Conservation (phyloP, 2,888 invertebrate species). For the Epiblema foenella region DNA sequence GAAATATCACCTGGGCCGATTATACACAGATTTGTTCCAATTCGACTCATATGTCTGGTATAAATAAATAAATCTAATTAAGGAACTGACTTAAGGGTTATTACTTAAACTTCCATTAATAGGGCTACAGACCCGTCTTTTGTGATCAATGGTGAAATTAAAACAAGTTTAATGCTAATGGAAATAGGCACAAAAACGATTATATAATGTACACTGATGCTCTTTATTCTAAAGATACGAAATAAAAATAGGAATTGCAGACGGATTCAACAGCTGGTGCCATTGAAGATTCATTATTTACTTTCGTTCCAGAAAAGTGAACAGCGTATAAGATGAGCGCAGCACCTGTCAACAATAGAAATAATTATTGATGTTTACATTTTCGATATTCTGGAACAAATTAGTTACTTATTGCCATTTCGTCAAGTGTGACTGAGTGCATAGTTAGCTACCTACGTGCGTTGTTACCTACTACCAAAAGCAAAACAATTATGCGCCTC, state of each 20-base stretch:
- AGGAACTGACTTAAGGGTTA: no score
- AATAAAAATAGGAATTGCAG: not conserved
- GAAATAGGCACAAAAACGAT: not conserved
- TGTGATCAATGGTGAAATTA: no score
- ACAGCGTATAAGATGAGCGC: conserved; percentile 71
- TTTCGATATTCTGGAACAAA: not conserved
- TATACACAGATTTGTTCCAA: not conserved
- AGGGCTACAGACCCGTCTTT: no score
- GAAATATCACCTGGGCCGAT: not conserved
- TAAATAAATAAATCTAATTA: no score
- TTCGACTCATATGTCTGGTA: no score
- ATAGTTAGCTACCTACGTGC: no score
- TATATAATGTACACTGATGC: conserved; percentile 6
- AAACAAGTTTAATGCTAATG: no score
- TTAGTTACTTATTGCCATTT: not conserved
- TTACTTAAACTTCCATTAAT: no score
- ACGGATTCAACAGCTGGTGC: conserved; percentile 13
- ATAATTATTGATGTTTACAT: not conserved
- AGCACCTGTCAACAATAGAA: conserved; percentile 67
- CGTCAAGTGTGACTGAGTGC: no score
- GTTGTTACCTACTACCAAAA: no score
- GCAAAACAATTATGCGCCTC: no score
- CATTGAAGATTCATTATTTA: conserved; percentile 40
- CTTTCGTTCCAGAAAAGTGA: conserved; percentile 68
- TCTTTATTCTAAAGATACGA: conserved; percentile 10